A percentile compares a stretch with the other conserved stretches of the same genome.
Conservation (phyloP, 35 echinoderm and acorn worm genomes). For the Heliocidaris tuberculata region DNA sequence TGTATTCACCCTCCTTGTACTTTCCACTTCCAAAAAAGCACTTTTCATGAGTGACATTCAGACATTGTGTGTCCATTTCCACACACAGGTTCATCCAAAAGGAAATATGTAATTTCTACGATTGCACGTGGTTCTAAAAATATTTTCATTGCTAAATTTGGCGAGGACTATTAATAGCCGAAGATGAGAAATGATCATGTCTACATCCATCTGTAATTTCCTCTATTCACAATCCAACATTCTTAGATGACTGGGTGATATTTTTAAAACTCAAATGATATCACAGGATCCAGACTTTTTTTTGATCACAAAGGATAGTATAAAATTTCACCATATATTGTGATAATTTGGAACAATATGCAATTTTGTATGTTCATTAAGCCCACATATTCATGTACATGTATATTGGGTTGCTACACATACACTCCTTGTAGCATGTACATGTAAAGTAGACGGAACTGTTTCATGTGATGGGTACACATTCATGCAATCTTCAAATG, state of each 20-base stretch:
- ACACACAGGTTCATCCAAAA: background rate
- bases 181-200: slow-evolving; percentile 2
- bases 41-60: slow-evolving; percentile 4
- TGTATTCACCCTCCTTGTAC: background rate
- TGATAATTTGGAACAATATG: too few relatives aligned
- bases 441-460: too few relatives aligned
- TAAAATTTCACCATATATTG: too few relatives aligned
- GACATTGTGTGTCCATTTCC: background rate
- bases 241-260: background rate
- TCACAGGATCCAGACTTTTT: too few relatives aligned
- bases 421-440: too few relatives aligned
- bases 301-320: too few relatives aligned
- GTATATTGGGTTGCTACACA: too few relatives aligned
- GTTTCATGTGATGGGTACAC: too few relatives aligned
- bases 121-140: slow-evolving; percentile 11
- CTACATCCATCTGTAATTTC: background rate
- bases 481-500: too few relatives aligned
- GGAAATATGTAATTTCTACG: slow-evolving; percentile 13
- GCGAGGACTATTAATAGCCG: background rate
- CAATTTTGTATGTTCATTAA: too few relatives aligned
- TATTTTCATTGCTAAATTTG: background rate
- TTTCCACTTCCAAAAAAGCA: background rate
- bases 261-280: background rate
- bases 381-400: too few relatives aligned
- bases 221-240: background rate